Conservation (phyloP, 2,888 invertebrate species). For the Stegana nigrithorax region DNA sequence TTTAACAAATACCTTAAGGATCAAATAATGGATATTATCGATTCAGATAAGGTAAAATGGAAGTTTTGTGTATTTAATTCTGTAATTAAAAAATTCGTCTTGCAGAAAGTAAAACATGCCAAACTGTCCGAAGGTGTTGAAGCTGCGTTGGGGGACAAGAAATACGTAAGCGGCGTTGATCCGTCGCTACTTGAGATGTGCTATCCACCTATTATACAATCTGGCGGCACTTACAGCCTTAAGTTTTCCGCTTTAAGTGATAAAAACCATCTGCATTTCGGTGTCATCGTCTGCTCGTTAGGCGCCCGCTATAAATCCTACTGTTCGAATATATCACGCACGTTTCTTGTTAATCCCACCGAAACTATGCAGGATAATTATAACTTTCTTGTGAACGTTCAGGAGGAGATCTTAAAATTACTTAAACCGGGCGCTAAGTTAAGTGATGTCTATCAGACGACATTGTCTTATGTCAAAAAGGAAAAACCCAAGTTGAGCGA, state of each 20-base stretch:
- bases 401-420: conserved; percentile 90
- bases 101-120: conserved; percentile 93
- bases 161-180: conserved; percentile 93
- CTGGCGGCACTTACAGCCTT: conserved; percentile 96
- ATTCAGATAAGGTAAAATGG: conserved; percentile 85
- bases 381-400: conserved; percentile 87
- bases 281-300: conserved; percentile 93
- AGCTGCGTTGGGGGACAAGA: conserved; percentile 92
- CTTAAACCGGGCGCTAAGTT: conserved; percentile 86
- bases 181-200: conserved; percentile 94
- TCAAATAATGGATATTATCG: conserved; percentile 98
- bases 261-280: conserved; percentile 94
- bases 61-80: not conserved
- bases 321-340: conserved; percentile 97
- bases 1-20: conserved; percentile 97
- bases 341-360: conserved; percentile 94
- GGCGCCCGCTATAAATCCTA: conserved; percentile 97
- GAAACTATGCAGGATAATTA: conserved; percentile 86
- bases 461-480: conserved; percentile 83
- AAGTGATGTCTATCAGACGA: conserved; percentile 88
- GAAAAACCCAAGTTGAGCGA: conserved; percentile 87
- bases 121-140: conserved; percentile 97
- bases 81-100: conserved; percentile 44
- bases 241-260: conserved; percentile 97
- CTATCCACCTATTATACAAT: conserved; percentile 98